Conservation (phyloP, 2,113 vertebrate genomes). For the Euleptes europaea region DNA sequence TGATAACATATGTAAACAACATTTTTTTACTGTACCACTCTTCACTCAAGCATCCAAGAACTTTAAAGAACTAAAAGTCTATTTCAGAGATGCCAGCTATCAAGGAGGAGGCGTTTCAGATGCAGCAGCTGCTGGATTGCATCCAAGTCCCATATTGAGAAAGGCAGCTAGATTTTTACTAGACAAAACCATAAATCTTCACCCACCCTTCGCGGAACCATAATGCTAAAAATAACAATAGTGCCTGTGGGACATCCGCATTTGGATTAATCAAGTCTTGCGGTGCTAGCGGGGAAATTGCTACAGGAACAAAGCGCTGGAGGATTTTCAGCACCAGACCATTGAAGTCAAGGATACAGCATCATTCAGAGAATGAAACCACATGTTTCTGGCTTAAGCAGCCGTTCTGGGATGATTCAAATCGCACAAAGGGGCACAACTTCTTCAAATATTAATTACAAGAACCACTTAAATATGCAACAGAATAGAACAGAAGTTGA, state of each 20-base stretch:
- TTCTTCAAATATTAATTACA: not conserved
- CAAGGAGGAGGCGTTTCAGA: not conserved
- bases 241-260: not conserved
- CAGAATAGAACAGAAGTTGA: constrained; percentile 25
- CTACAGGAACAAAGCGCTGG: constrained; percentile 35
- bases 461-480: constrained; percentile 36
- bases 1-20: too few species aligned
- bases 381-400: constrained; percentile 37
- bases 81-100: constrained; percentile 18
- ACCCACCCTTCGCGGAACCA: constrained; percentile 50
- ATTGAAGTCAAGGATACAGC: rapidly evolving
- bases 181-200: constrained; percentile 60
- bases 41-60: not conserved
- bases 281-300: not conserved
- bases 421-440: constrained; percentile 20
- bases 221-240: constrained; percentile 67
- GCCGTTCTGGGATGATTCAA: constrained; percentile 42
- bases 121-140: constrained; percentile 38
- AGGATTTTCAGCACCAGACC: constrained; percentile 27
- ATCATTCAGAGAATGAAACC: not conserved
- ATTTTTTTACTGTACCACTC: too few species aligned
- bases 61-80: constrained; percentile 48
- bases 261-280: constrained; percentile 62
- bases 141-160: constrained; percentile 39
- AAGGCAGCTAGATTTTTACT: constrained; percentile 29